Evolutionary conservation across 2,888 invertebrate species (phyloP).

Genomic region (Andrena dorsata): DNA sequence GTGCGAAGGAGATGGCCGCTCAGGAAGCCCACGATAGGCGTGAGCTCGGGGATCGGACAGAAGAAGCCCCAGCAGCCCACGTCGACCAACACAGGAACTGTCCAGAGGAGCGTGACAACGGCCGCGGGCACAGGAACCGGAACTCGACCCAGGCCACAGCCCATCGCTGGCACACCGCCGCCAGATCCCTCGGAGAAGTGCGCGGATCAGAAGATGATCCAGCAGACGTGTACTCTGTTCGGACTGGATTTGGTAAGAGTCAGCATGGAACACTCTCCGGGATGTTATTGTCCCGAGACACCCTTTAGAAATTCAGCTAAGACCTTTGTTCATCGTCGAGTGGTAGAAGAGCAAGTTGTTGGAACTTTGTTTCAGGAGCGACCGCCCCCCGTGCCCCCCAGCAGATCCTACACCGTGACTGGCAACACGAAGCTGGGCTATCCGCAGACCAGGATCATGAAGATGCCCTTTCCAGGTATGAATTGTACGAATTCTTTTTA

Average conservation of each 20-base stretch:
- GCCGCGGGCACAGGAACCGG: slow-evolving; percentile 83
- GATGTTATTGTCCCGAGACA: not conserved
- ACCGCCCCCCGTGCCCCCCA: slow-evolving; percentile 96
- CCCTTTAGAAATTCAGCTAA: not conserved
- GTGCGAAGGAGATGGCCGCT: slow-evolving; percentile 89
- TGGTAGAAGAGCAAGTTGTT: slow-evolving; percentile 5
- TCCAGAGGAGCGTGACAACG: slow-evolving; percentile 82
- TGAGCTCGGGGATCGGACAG: slow-evolving; percentile 77
- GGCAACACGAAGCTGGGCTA: slow-evolving; percentile 96
- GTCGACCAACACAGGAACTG: slow-evolving; percentile 69
- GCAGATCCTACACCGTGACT: slow-evolving; percentile 95
- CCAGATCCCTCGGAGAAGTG: slow-evolving; percentile 94
- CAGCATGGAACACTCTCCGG: not conserved
- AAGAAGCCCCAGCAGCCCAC: slow-evolving; percentile 77
- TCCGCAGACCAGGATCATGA: slow-evolving; percentile 96
- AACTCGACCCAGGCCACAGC: slow-evolving; percentile 93
- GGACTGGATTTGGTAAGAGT: slow-evolving; percentile 92
- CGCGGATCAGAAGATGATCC: slow-evolving; percentile 93
- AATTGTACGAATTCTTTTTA: not conserved
- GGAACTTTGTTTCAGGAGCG: slow-evolving; percentile 88
- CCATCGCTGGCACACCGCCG: slow-evolving; percentile 94
- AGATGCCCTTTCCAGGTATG: slow-evolving; percentile 93
- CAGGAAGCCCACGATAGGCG: slow-evolving; percentile 82
- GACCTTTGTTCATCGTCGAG: slow-evolving; percentile 8
- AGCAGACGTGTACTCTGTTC: slow-evolving; percentile 95